Evolutionary conservation across 92 coral and sea anemone genomes (phyloP), one percentile per base, ranked within the genome.

Genomic region (Pocillopora grandis): DNA sequence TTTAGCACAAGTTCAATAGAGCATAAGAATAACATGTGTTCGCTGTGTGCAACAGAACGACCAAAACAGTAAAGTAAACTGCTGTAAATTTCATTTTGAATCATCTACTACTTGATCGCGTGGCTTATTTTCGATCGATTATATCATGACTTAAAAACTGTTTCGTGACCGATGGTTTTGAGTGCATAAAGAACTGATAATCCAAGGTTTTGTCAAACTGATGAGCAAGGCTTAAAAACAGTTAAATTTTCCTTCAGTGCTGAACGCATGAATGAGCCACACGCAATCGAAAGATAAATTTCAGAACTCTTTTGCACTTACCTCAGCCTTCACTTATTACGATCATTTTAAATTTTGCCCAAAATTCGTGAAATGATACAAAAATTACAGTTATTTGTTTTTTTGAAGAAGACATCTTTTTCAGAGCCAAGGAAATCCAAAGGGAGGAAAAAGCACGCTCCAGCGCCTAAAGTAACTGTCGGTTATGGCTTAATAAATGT

Each of bases 21-120:
- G 92, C 89, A 87, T 80, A 71, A 70, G 83, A 85, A 80, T 69
- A 89, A 89, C 92, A 85, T 85, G 85, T 89, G 92, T 80, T 89
- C 78, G 78, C 67, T 57, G 35, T 74, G 72, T 35, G 62, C 33
- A 67, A 17, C 75, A 35, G 36, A 17, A 21, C 19, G 58, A 19
- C 66, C n/a, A 62, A 80, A 57, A 35, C 48, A 12, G 49, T 31
- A 19, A 75, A 35, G 10, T 72, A 9, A 74, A 33, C 23, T 36
- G 36, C 68, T 37, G 77, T 58, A 16, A 48, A 57, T 66, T 66
- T 23, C 21, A 81, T 10, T 58, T 37, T 9, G 8, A 59, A 59
- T 35, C 42, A 5, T 59, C 49, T 20, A 17, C 3, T 58, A 49
- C 31, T 27, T 18, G 16, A 35, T 76, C 37, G 33, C 14, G 8